Base-by-base conservation (phyloP, 1,140 invertebrate genomes). In the Drosophila bocqueti region DNA sequence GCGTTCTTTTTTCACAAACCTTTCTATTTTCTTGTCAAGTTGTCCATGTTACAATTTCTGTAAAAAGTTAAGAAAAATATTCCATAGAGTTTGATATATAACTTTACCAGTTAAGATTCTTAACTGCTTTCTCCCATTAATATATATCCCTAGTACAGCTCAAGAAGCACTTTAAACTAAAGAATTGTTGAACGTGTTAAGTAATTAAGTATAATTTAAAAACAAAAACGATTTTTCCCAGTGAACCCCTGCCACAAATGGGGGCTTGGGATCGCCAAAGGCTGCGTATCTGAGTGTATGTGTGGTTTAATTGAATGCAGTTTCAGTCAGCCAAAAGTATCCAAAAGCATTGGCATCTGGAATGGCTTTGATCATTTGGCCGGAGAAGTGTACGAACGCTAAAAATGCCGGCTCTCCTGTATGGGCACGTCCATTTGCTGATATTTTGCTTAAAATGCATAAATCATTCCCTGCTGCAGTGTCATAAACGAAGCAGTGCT, bases 371-470 rank as follows among this genome's bases (percentile, higher is more conserved):
- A 73, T 73, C 54, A 47, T 61, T 73, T 61, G 42, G 46, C 38
- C 40, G n/a, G 24, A 46, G 31, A 71, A 47, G 31, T 49, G 16
- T 36, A 36, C 46, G 15, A 57, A 31, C 18, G 45, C 6, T 24
- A 64, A 65, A 50, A 50, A 66, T 34, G 36, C 29, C 31, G 43
- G 47, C 47, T 69, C 64, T 68, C 38, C 67, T 45, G 43, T 73
- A 26, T 21, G 52, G 29, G 47, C 50, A n/a, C 65, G 50, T 69
- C 63, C 71, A 79, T 89, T 84, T 90, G 74, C 85, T 79, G 85
- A 84, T 86, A 82, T 81, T 85, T 90, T 85, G 72, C 78, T 76
- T 81, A 81, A 85, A 90, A 89, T 90, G 79, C 84, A 89, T 89
- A 89, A 89, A 89, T 89, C 84, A 89, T 90, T 65, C 66, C 71